These are phyloP conservation scores for Ophioninae sp. DNA, from an alignment of 2,888 invertebrate species.

Conservation along the genomic window DNA sequence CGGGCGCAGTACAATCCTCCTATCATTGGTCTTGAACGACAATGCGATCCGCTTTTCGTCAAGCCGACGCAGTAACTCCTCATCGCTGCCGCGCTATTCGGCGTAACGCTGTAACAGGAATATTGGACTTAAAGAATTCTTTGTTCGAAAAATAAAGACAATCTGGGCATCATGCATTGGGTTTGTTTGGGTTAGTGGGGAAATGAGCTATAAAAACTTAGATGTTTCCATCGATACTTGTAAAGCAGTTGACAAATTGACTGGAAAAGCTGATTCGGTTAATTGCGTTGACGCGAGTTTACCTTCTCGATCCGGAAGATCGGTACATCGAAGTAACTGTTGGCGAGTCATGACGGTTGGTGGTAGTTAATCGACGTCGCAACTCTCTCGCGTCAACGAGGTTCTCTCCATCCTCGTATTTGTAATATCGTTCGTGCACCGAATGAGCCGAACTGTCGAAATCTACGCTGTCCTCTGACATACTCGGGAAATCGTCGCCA, in stretches of 20 bases:
- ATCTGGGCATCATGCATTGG: too few species aligned
- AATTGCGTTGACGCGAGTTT: conserved; percentile 19
- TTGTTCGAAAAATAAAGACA: too few species aligned
- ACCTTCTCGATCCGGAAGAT: conserved; percentile 69
- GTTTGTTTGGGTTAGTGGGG: too few species aligned
- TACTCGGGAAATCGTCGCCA: conserved; percentile 61
- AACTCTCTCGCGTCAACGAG: conserved; percentile 67
- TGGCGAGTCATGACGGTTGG: conserved; percentile 25
- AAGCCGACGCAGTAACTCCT: conserved; percentile 69
- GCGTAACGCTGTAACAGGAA: conserved; percentile 66
- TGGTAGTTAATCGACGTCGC: conserved; percentile 57
- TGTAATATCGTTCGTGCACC: conserved; percentile 34
- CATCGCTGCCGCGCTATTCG: conserved; percentile 49
- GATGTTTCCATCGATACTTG: too few species aligned
- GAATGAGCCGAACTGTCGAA: conserved; percentile 58
- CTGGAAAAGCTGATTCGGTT: conserved; percentile 1
- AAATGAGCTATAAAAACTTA: too few species aligned
- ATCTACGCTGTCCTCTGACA: conserved; percentile 68
- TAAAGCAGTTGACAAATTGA: too few species aligned
- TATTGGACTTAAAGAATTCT: too few species aligned
- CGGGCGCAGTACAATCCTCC: conserved; percentile 69
- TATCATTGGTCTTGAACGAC: conserved; percentile 65
- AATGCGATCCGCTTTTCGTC: conserved; percentile 72
- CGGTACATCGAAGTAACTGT: conserved; percentile 31
- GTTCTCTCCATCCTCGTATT: conserved; percentile 58